Evolutionary conservation across 2,888 invertebrate genomes (phyloP), one percentile per base, ranked within the genome.

Genomic region (Papilio elwesi): DNA sequence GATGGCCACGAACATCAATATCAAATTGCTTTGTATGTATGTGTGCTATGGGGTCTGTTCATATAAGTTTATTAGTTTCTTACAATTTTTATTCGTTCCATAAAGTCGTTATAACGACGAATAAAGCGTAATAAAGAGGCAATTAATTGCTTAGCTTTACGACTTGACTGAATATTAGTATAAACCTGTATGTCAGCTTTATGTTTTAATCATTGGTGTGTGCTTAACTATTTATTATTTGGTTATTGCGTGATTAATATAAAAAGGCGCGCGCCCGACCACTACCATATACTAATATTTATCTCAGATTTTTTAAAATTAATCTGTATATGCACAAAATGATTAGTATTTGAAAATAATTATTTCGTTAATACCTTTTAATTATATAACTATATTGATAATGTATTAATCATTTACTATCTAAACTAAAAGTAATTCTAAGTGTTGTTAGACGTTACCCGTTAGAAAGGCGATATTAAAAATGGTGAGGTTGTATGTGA

Each of bases 141-240:
- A 51, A 48, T 70, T 65, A 55, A 65, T 70, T 51, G 63, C 36
- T 52, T 70, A 43, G 16, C 53, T 70, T 70, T 70, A 70, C 52
- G 53, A 53, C 43, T 69, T 69, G 13, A 52, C 62, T 70, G 43
- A 53, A 70, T 52, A 70, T 63, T n/a, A n/a, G 47, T 26, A 70
- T 43, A 52, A 68, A 63, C 43, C 52, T 53, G 53, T 52, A 51
- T 52, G n/a, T 70, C 16, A 16, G 16, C 62, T 59, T 59, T 59
- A 68, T 48, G 57, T 49, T 49, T 48, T 68, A 68, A 68, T 68
- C 49, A 48, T 49, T 62, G 15, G n/a, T 62, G 10, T 43, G 59
- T 43, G 43, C 38, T 12, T 36, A 59, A 59, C 38, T 62, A 62
- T 43, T 9, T 9, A 43, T 15, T 62, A 62, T 62, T 62, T 62